Evolutionary conservation across 2,888 invertebrate species (phyloP), one percentile per base, ranked within the genome.

Genomic region (Hirtodrosophila histrioides): DNA sequence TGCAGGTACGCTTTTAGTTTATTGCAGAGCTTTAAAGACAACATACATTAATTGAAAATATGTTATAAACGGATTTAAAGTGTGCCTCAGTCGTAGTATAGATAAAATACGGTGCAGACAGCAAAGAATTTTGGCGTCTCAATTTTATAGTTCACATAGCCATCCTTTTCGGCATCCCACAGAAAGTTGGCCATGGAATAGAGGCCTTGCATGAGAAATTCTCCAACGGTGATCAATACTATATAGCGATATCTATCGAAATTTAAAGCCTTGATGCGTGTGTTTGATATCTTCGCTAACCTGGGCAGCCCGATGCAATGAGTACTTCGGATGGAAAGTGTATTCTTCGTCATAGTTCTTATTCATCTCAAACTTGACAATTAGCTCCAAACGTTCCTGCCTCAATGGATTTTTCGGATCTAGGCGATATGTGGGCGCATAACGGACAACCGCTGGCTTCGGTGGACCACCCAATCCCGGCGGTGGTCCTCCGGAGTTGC

Each of bases 251-350:
- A 92, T 77, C 92, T 84, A 67, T 92, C 92, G 67, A 77, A 91
- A 63, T 90, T 89, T 39, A 88, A 66, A 2, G 65, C 45, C 54
- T 92, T 91, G 10, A 92, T 76, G 2, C 90, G 86, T 17, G 60
- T 79, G n/a, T 68, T 91, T 91, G 10, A 92, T 91, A 75, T 90
- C 90, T 60, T 91, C 91, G 63, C 91, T 90, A 10, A 91, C 78
- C 55, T 89, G 85, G 4, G 87, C 75, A 11, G 90, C 88, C 62
- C 90, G 67, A 51, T 82, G 81, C 43, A 90, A 61, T 0, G 91
- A 88, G 37, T 86, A 64, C 45, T 90, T 90, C 1, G 91, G 84
- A 24, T 81, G 84, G 64, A 90, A 92, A 3, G 67, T 57, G 58
- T 90, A 92, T 6, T 81, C 79, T 0, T 75, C 75, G 9, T 62